These are phyloP conservation scores for Chrysaora quinquecirrha DNA, from an alignment of 30 jellyfish, hydroid and myxozoan genomes.

Conservation along the genomic window DNA sequence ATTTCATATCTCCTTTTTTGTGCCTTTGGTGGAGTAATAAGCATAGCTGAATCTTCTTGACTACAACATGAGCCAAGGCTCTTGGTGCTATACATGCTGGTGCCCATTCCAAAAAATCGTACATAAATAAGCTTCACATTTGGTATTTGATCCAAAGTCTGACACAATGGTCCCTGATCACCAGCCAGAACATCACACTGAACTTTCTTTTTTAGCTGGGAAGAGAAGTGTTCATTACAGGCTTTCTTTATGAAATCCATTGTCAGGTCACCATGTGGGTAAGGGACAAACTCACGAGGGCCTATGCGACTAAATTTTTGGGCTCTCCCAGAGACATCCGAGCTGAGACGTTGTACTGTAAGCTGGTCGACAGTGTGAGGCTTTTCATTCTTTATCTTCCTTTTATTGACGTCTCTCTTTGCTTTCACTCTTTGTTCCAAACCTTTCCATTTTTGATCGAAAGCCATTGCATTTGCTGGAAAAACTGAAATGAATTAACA, in stretches of 20 bases:
- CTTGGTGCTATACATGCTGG: slow-evolving; percentile 21
- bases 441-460: slow-evolving; percentile 12
- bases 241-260: slow-evolving; percentile 21
- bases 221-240: slow-evolving; percentile 24
- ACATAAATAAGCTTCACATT: slow-evolving; percentile 31
- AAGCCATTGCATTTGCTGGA: slow-evolving; percentile 13
- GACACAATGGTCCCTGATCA: slow-evolving; percentile 47
- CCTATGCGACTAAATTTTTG: slow-evolving; percentile 30
- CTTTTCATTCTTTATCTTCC: slow-evolving; percentile 7
- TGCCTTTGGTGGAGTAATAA: slow-evolving; percentile 3
- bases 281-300: slow-evolving; percentile 51
- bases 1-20: slow-evolving; percentile 12
- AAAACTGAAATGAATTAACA: not conserved
- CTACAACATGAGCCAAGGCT: slow-evolving; percentile 12
- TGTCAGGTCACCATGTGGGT: slow-evolving; percentile 45
- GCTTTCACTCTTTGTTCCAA: slow-evolving; percentile 8
- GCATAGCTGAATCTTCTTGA: slow-evolving; percentile 11
- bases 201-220: not conserved
- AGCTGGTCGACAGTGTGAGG: slow-evolving; percentile 7
- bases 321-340: slow-evolving; percentile 35
- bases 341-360: slow-evolving; percentile 28
- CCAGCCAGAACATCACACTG: slow-evolving; percentile 46
- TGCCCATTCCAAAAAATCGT: slow-evolving; percentile 28
- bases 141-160: slow-evolving; percentile 26
- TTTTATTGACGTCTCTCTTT: slow-evolving; percentile 19